Evolutionary conservation across 2,797 vertebrate species (phyloP).

Genomic region (Sarcophilus harrisii): DNA sequence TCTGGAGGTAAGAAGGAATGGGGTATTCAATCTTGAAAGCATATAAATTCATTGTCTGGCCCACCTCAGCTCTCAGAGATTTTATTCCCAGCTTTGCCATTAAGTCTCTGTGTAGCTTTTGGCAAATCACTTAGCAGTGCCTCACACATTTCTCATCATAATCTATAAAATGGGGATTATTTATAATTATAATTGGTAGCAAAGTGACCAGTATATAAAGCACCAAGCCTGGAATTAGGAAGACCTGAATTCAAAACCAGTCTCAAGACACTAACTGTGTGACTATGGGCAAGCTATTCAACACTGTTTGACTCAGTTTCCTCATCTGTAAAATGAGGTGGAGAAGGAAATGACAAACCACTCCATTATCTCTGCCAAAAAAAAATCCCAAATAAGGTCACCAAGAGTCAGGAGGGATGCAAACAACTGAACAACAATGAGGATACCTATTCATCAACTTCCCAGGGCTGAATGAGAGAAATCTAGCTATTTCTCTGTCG

Average conservation of each 20-base stretch:
- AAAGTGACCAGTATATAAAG: background rate
- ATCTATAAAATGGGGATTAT: background rate
- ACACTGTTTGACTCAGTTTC: background rate
- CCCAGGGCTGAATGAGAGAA: background rate
- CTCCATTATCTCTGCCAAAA: background rate
- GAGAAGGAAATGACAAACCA: background rate
- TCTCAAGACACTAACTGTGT: background rate
- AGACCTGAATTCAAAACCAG: background rate
- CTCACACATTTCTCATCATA: background rate
- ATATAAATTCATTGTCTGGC: background rate
- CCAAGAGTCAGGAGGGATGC: background rate
- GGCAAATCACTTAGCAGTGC: background rate
- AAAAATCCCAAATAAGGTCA: background rate
- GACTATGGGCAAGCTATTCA: background rate
- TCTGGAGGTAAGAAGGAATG: background rate
- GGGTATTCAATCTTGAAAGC: background rate
- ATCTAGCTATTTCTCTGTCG: too few relatives aligned
- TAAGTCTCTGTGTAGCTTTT: constrained; percentile 10
- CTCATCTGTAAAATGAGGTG: constrained; percentile 50
- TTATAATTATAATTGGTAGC: background rate
- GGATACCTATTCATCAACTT: background rate
- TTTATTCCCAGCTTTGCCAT: constrained; percentile 22
- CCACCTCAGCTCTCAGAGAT: background rate
- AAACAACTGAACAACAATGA: background rate
- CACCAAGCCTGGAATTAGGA: background rate